Evolutionary conservation across 2,113 vertebrate genomes (phyloP).

Genomic region (Pithys albifrons): DNA sequence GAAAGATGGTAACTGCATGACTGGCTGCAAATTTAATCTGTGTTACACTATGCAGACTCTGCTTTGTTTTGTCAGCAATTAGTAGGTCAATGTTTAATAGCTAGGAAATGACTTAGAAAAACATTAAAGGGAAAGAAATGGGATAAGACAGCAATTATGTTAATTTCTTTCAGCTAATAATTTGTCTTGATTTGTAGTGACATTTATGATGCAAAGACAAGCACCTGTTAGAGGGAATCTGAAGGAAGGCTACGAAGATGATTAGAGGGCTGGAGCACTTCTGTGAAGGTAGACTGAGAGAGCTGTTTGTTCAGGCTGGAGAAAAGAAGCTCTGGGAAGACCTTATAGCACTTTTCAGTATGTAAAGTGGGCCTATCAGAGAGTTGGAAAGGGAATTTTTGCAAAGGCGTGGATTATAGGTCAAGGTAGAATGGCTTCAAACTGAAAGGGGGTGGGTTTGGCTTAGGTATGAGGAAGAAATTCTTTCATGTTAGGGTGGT

Average conservation of each 20-base stretch:
- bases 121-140: background rate
- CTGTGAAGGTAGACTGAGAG: background rate
- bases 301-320: background rate
- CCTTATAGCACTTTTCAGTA: background rate
- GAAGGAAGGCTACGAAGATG: background rate
- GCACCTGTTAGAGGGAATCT: background rate
- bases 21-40: background rate
- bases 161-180: background rate
- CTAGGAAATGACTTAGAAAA: background rate
- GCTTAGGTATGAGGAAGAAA: background rate
- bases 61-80: background rate
- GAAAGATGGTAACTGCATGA: background rate
- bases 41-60: background rate
- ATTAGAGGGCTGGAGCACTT: background rate
- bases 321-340: background rate
- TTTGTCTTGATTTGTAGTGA: slow-evolving; percentile 5
- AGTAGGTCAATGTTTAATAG: background rate
- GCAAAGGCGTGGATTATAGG: background rate
- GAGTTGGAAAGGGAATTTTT: background rate
- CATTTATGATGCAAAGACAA: background rate
- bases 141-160: background rate
- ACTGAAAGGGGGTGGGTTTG: background rate
- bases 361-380: background rate
- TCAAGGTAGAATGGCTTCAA: background rate
- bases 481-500: background rate